phyloP scores from a whole-genome alignment of 2,797 vertebrate species.

The Vultur gryphus region DNA sequence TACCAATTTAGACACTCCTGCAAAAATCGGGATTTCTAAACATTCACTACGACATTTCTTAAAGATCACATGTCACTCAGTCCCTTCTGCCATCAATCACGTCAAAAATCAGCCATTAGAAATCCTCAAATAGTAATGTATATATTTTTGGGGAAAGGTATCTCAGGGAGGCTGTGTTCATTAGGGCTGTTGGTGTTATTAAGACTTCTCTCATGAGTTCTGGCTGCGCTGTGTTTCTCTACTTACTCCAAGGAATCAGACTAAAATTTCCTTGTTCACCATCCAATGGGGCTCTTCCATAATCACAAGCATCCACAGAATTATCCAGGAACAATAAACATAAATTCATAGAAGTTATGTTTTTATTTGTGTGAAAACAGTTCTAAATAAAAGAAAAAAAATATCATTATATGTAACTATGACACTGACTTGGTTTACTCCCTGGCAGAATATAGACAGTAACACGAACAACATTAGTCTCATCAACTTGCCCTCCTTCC shows the following conservation, averaged over 20 bases:
- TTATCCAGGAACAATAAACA: not conserved
- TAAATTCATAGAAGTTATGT: not conserved
- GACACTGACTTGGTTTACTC: not conserved
- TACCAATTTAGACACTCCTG: not conserved
- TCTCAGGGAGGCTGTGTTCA: not conserved
- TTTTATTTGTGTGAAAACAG: not conserved
- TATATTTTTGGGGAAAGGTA: not conserved
- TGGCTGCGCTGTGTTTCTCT: not conserved
- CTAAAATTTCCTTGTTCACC: not conserved
- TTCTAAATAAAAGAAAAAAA: not conserved
- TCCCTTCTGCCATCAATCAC: not conserved
- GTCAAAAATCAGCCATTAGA: not conserved
- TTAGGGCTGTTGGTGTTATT: not conserved
- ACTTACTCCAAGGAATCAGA: not conserved
- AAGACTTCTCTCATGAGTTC: not conserved
- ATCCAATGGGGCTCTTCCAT: accelerated
- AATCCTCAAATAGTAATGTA: not conserved
- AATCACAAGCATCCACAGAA: not conserved
- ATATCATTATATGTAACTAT: not conserved
- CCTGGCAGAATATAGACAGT: not conserved
- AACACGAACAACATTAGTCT: not conserved
- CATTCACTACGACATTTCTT: not conserved
- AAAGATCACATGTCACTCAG: not conserved
- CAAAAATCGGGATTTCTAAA: not conserved
- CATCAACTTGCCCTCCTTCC: not conserved